Base-by-base conservation (phyloP, 2,888 invertebrate genomes). In the Drosophila paranaensis region DNA sequence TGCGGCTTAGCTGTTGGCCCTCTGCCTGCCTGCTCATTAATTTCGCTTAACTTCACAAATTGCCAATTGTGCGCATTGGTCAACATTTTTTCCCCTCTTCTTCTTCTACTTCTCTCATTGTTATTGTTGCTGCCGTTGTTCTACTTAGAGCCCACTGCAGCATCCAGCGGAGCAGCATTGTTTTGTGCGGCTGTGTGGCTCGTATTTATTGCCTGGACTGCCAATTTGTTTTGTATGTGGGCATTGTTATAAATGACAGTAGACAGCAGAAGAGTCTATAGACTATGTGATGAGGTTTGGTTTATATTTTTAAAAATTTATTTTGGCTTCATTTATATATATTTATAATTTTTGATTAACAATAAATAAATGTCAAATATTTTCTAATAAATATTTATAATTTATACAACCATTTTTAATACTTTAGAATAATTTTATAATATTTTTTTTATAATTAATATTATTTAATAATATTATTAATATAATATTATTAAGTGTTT, bases 1-100 rank as follows among this genome's bases (percentile, higher is more conserved):
- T 45, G 45, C 30, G 42, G 50, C 71, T 74, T 51, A 50, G 62
- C 58, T 55, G 45, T 11, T 27, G n/a, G 54, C 54, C n/a, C 35
- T 35, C 35, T 53, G 53, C 53, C 69, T 64, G 62, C 55, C 69
- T 64, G 73, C 86, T 86, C 90, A 86, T 88, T 89, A 86, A 89
- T 88, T 88, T 85, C 86, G 88, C 86, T 89, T 85, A 86, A 88
- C 88, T 88, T 89, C 88, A 89, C 89, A 89, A 89, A 89, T 88
- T 86, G 89, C 86, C 88, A 89, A 86, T 86, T 88, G 86, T 88
- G 86, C 88, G 79, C 84, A 84, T 89, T 84, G 84, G 84, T 89
- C 84, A 89, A 84, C 89, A 84, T 68, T 87, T 83, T 72, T 46
- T 48, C 6, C 30, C 30, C 6, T 8, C 30, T 33, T 3, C 2